phyloP scores from a whole-genome alignment of 2,888 invertebrate species.

The Hedya salicella region DNA sequence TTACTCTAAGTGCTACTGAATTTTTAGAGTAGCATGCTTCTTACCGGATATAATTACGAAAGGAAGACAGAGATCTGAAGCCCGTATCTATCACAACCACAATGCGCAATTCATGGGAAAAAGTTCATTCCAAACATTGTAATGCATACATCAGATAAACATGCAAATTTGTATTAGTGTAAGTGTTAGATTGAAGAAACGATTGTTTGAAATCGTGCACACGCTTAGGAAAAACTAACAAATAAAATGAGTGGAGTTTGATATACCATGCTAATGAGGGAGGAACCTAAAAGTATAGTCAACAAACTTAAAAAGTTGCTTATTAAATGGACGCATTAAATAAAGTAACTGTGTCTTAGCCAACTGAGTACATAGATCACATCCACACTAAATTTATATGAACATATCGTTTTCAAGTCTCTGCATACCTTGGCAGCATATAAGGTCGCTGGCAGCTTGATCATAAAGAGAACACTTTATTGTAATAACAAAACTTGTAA shows the following conservation, averaged over 20 bases:
- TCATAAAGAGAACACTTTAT: slow-evolving; percentile 74
- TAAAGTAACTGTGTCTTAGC: slow-evolving; percentile 30
- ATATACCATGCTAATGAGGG: slow-evolving; percentile 32
- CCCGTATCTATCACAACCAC: slow-evolving; percentile 18
- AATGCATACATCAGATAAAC: slow-evolving; percentile 28
- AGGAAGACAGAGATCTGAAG: slow-evolving; percentile 6
- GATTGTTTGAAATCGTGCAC: slow-evolving; percentile 22
- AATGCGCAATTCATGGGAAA: slow-evolving; percentile 31
- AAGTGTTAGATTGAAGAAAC: slow-evolving; percentile 18
- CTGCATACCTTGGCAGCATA: slow-evolving; percentile 85
- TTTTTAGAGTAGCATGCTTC: slow-evolving; percentile 19
- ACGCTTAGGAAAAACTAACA: slow-evolving; percentile 10
- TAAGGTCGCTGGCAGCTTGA: slow-evolving; percentile 83
- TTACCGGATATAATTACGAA: not conserved
- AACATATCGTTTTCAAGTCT: slow-evolving; percentile 49
- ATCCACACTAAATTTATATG: slow-evolving; percentile 48
- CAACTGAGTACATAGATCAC: slow-evolving; percentile 45
- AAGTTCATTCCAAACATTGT: slow-evolving; percentile 19
- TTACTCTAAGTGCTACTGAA: not conserved
- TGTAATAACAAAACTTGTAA: slow-evolving; percentile 45
- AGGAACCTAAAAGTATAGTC: slow-evolving; percentile 4
- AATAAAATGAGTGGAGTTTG: slow-evolving; percentile 10
- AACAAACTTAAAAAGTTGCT: slow-evolving; percentile 11
- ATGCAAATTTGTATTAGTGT: slow-evolving; percentile 28
- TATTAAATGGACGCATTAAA: slow-evolving; percentile 30